These are phyloP conservation scores for Myodes glareolus DNA, from an alignment of 2,113 vertebrate genomes.

Conservation along the genomic window DNA sequence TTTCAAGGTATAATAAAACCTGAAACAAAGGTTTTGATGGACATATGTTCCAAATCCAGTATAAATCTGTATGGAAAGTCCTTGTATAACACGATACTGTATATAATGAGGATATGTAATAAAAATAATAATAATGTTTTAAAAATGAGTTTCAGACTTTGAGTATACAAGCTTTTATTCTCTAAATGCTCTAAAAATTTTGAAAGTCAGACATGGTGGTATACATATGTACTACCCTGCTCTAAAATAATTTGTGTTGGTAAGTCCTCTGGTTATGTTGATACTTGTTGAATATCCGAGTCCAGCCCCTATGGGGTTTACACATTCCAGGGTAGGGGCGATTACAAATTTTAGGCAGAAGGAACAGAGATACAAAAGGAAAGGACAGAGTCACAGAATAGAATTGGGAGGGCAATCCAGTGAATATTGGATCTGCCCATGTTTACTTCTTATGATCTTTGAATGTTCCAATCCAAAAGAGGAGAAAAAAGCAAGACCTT, in stretches of 20 bases:
- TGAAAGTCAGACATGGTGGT: background rate
- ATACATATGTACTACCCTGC: background rate
- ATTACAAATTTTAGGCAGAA: too few relatives aligned
- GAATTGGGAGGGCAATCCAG: too few relatives aligned
- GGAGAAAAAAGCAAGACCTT: too few relatives aligned
- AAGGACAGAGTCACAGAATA: too few relatives aligned
- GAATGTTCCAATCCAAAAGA: too few relatives aligned
- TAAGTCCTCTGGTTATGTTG: background rate
- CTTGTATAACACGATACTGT: background rate
- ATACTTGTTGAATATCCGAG: background rate
- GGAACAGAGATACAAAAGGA: too few relatives aligned
- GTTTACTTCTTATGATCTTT: too few relatives aligned
- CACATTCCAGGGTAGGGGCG: too few relatives aligned
- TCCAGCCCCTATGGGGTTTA: too few relatives aligned
- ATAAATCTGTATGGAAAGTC: background rate
- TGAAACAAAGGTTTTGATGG: background rate
- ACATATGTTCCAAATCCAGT: background rate
- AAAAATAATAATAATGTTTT: background rate
- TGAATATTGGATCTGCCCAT: too few relatives aligned
- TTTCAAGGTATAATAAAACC: background rate
- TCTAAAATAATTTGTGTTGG: background rate
- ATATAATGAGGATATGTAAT: background rate
- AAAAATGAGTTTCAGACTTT: background rate
- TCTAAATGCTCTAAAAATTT: slow-evolving; percentile 19
- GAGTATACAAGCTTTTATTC: background rate